Evolutionary conservation across 2,888 invertebrate species (phyloP), one percentile per base, ranked within the genome.

Genomic region (Eristalis tenax): DNA sequence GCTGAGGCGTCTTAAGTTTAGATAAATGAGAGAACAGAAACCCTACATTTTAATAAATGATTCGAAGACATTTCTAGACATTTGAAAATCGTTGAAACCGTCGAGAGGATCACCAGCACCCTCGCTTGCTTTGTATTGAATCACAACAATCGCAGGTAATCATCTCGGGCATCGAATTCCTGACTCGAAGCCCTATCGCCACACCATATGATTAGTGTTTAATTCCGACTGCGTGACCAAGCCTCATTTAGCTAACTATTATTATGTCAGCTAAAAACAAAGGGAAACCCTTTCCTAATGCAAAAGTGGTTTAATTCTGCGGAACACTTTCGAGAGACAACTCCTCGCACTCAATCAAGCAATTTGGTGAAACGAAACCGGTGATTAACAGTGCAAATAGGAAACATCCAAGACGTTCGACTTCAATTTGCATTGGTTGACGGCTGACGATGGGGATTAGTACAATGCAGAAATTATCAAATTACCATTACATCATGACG

Each of bases 401-500:
- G n/a, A 59, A 59, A 28, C 10, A 13, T 59, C 13, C 59, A 26
- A 50, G 18, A 0, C 8, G n/a, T 50, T 50, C 18, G 18, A 11
- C 11, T 38, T 38, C 38, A 11, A 38, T 13, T 18, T 50, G 50
- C 50, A 50, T 8, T 18, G 50, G 18, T 18, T 18, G 50, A n/a
- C 50, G 18, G 50, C 18, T 6, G 8, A 18, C n/a, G 18, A 18
- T 11, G 59, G 26, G 26, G 59, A 59, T 59, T 26, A 59, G 8
- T 66, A n/a, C 38, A 59, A 35, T 59, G 32, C 35, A 15, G 70
- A 57, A 70, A 38, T 59, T 59, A 70, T 70, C 59, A 15, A 59
- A 70, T 70, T 65, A 32, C 38, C 57, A 57, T 70, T 70, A 32
- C 70, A 70, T 70, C 70, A 70, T n/a, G n/a, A n/a, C n/a, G n/a